Percentiles rank a stretch among this genome's conserved stretches.
These are phyloP conservation scores for Cherax destructor DNA, from an alignment of 1,140 invertebrate genomes.

Conservation along the genomic window DNA sequence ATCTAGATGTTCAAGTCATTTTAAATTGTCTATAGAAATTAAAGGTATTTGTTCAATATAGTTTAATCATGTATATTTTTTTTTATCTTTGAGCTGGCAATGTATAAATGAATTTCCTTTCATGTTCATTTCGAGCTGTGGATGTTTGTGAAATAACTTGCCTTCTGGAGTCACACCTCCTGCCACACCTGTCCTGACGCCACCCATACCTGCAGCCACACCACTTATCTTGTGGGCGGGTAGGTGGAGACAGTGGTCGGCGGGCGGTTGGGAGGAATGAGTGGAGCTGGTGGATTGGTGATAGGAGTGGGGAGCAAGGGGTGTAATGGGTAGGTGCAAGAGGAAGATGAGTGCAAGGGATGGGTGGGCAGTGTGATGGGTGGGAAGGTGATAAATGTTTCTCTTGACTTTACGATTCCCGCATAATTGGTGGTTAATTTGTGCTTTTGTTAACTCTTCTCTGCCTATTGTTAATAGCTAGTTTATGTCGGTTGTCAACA, in stretches of 20 bases:
- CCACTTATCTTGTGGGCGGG: too few relatives aligned
- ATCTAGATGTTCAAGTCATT: too few relatives aligned
- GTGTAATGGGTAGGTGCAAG: background rate
- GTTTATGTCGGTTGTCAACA: conserved; percentile 36
- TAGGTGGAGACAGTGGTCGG: background rate
- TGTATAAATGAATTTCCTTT: too few relatives aligned
- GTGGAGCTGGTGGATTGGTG: background rate
- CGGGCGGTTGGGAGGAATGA: background rate
- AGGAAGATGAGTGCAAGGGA: background rate
- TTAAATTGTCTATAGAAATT: too few relatives aligned
- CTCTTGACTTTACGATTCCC: conserved; percentile 43
- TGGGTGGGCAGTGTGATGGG: background rate
- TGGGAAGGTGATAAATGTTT: conserved; percentile 9
- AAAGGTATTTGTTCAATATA: too few relatives aligned
- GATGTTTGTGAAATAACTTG: too few relatives aligned
- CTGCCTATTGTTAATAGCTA: conserved; percentile 27
- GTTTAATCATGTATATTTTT: too few relatives aligned
- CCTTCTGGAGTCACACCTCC: too few relatives aligned
- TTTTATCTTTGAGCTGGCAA: too few relatives aligned
- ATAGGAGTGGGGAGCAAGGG: background rate
- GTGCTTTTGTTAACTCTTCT: conserved; percentile 31
- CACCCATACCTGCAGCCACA: too few relatives aligned
- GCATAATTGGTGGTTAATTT: conserved; percentile 52
- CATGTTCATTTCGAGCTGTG: too few relatives aligned
- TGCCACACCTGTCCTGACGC: too few relatives aligned